A percentile compares a stretch with the other conserved stretches of the same genome.
Evolutionary conservation across 2,888 invertebrate species (phyloP).

Genomic region (Ellobium chinense): DNA sequence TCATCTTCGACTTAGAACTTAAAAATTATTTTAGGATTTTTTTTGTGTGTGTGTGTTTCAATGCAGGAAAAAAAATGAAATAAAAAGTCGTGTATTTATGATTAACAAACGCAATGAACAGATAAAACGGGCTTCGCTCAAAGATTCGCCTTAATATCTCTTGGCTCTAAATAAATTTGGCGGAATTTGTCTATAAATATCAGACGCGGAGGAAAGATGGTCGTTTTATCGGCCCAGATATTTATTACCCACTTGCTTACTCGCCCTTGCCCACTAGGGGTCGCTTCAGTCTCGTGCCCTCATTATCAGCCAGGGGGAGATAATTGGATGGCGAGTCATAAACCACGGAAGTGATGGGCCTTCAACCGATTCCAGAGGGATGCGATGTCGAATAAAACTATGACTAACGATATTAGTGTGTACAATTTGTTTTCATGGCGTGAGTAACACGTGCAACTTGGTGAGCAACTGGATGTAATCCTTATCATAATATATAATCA

Average conservation of each 20-base stretch:
- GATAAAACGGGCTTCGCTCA: too few species aligned
- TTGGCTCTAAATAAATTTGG: background rate
- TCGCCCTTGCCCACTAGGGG: background rate
- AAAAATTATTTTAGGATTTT: too few species aligned
- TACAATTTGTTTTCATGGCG: too few species aligned
- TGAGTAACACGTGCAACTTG: too few species aligned
- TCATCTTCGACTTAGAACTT: too few species aligned
- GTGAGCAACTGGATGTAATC: too few species aligned
- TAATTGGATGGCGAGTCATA: background rate
- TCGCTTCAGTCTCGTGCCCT: background rate
- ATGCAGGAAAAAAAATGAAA: too few species aligned
- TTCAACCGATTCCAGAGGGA: background rate
- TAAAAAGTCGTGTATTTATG: too few species aligned
- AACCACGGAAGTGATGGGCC: background rate
- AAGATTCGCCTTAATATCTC: conserved; percentile 1
- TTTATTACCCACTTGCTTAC: conserved; percentile 7
- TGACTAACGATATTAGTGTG: background rate
- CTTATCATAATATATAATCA: too few species aligned
- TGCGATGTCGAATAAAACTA: background rate
- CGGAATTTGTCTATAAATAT: conserved; percentile 7
- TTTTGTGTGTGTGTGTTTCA: too few species aligned
- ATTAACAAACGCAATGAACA: too few species aligned
- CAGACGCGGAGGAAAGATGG: background rate
- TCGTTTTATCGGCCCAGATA: background rate
- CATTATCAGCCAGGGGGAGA: background rate